These are phyloP conservation scores for Petrolisthes cinctipes DNA, from an alignment of 2,888 invertebrate genomes.

Conservation along the genomic window DNA sequence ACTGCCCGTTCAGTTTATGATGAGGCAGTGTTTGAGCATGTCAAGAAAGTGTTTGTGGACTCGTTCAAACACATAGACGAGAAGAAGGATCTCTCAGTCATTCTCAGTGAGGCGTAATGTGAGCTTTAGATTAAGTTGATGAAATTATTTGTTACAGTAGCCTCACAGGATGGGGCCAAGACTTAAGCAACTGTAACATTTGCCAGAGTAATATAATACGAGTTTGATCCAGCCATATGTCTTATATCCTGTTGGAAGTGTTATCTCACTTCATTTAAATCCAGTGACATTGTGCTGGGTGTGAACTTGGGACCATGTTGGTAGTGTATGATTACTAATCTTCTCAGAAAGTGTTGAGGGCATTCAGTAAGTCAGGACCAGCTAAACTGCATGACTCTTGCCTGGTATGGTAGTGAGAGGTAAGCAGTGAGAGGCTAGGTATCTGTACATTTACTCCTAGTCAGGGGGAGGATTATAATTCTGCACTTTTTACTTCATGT, in stretches of 20 bases:
- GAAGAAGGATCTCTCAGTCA: slow-evolving; percentile 41
- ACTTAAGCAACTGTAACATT: too few relatives aligned
- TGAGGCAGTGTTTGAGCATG: slow-evolving; percentile 80
- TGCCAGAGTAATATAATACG: background rate
- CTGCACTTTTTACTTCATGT: background rate
- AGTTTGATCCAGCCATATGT: background rate
- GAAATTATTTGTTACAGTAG: background rate
- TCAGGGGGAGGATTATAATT: background rate
- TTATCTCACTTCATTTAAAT: background rate
- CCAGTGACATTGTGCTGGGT: background rate
- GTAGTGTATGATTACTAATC: slow-evolving; percentile 9
- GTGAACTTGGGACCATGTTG: slow-evolving; percentile 18
- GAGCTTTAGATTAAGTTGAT: background rate
- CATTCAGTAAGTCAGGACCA: background rate
- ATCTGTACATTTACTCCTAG: background rate
- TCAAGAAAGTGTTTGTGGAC: slow-evolving; percentile 76
- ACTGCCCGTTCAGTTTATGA: slow-evolving; percentile 97
- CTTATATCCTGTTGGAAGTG: background rate
- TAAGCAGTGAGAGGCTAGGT: background rate
- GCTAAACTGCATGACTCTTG: too few relatives aligned
- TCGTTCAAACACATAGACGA: slow-evolving; percentile 46
- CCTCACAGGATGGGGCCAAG: background rate
- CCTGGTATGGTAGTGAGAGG: too few relatives aligned
- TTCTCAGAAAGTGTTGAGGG: background rate
- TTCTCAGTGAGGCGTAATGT: slow-evolving; percentile 28